phyloP scores from a whole-genome alignment of 2,888 invertebrate species.

The Volucella inanis region DNA sequence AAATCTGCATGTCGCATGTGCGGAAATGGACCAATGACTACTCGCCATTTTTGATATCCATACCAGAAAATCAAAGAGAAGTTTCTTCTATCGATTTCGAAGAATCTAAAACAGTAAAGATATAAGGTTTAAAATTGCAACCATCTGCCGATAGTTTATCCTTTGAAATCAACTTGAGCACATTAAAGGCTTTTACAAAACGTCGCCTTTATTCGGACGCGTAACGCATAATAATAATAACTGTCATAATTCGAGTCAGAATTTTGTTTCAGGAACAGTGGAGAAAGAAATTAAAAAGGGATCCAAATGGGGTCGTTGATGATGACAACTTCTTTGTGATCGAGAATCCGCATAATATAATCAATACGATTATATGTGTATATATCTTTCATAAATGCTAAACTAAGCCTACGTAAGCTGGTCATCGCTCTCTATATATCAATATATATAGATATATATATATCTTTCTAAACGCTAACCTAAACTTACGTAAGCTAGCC shows the following conservation, averaged over 20 bases:
- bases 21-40: conserved; percentile 31
- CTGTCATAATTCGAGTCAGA: conserved; percentile 52
- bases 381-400: too few relatives aligned
- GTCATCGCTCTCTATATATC: too few relatives aligned
- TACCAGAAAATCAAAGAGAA: conserved; percentile 22
- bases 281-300: conserved; percentile 47
- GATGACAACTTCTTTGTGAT: too few relatives aligned
- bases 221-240: conserved; percentile 50
- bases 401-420: too few relatives aligned
- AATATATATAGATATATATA: too few relatives aligned
- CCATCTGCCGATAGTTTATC: conserved; percentile 45
- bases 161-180: conserved; percentile 15
- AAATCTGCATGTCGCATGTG: conserved; percentile 3
- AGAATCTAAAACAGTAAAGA: conserved; percentile 25
- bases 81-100: conserved; percentile 31
- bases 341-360: too few relatives aligned
- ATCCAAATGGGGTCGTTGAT: too few relatives aligned
- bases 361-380: too few relatives aligned
- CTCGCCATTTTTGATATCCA: conserved; percentile 12
- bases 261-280: conserved; percentile 63
- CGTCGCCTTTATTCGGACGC: conserved; percentile 12
- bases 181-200: conserved; percentile 4
- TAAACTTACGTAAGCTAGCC: too few relatives aligned
- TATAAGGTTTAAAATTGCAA: conserved; percentile 66
- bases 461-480: too few relatives aligned